A percentile compares a stretch with the other conserved stretches of the same genome.
These are phyloP conservation scores for Orthosia cruda DNA, from an alignment of 2,888 invertebrate species.

Conservation along the genomic window DNA sequence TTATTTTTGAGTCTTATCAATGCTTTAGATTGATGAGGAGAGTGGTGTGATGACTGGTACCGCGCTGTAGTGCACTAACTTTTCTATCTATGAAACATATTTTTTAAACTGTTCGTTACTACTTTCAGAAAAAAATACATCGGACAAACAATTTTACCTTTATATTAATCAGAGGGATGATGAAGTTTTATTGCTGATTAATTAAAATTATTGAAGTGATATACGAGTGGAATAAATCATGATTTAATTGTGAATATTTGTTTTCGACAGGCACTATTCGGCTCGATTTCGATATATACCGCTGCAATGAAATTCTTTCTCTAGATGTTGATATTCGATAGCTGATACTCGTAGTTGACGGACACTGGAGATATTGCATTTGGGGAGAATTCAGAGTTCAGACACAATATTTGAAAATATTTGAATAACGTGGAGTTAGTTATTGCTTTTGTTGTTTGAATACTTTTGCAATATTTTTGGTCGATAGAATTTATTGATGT, in stretches of 20 bases:
- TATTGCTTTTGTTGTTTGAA: slow-evolving; percentile 27
- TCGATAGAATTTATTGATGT: neutral
- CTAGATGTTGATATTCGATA: slow-evolving; percentile 9
- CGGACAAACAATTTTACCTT: too few relatives aligned
- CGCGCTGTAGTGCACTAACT: too few relatives aligned
- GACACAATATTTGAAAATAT: slow-evolving; percentile 21
- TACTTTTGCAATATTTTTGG: neutral
- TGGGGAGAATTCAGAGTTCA: neutral
- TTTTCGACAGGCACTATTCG: slow-evolving; percentile 34
- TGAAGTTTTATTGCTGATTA: too few relatives aligned
- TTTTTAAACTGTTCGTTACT: too few relatives aligned
- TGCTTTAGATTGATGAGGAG: too few relatives aligned
- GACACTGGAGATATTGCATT: slow-evolving; percentile 30
- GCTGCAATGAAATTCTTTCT: slow-evolving; percentile 4
- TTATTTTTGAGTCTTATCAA: too few relatives aligned
- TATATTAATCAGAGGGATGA: neutral
- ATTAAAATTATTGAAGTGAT: neutral
- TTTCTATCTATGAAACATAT: too few relatives aligned
- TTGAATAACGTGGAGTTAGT: slow-evolving; percentile 18
- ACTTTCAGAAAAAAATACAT: too few relatives aligned
- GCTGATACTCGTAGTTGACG: slow-evolving; percentile 2
- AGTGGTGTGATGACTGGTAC: too few relatives aligned
- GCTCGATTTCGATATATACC: neutral
- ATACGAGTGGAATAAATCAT: neutral
- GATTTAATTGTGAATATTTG: slow-evolving; percentile 15